These are phyloP conservation scores for Dolomedes plantarius DNA, from an alignment of 2,888 invertebrate species.

Conservation along the genomic window DNA sequence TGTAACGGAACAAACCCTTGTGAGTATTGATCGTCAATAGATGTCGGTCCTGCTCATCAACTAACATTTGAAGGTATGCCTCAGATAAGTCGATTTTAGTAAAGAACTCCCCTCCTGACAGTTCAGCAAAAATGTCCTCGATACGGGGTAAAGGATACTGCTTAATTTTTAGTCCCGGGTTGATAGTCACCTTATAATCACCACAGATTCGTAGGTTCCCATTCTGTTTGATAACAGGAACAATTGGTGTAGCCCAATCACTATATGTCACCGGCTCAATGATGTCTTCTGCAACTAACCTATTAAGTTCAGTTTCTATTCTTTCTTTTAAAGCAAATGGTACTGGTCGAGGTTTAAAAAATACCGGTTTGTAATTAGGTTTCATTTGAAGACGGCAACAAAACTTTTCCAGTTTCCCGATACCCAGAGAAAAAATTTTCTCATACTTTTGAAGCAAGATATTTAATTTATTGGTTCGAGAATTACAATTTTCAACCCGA, in stretches of 20 bases:
- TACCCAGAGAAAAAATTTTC: conserved; percentile 44
- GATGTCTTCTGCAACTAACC: conserved; percentile 48
- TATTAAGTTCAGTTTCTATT: conserved; percentile 47
- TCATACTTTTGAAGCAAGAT: conserved; percentile 48
- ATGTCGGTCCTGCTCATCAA: conserved; percentile 75
- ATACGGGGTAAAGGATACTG: conserved; percentile 73
- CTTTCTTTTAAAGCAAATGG: conserved; percentile 51
- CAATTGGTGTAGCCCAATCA: conserved; percentile 51
- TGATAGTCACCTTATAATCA: conserved; percentile 74
- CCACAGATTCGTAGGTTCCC: conserved; percentile 75
- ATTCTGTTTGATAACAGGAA: conserved; percentile 50
- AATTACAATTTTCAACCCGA: conserved; percentile 47
- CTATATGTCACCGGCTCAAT: conserved; percentile 50
- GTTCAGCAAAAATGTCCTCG: conserved; percentile 73
- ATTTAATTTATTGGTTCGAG: conserved; percentile 47
- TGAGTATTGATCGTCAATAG: conserved; percentile 76
- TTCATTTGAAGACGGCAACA: conserved; percentile 54
- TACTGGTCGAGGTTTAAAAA: conserved; percentile 54
- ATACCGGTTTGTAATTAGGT: conserved; percentile 52
- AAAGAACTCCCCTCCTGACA: conserved; percentile 74
- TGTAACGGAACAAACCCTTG: conserved; percentile 75
- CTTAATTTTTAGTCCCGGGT: conserved; percentile 74
- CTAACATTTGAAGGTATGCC: conserved; percentile 76
- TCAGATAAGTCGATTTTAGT: conserved; percentile 74
- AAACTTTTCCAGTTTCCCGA: conserved; percentile 45